These are phyloP conservation scores for Pollachius pollachius DNA, from an alignment of 2,113 vertebrate species.

Conservation along the genomic window DNA sequence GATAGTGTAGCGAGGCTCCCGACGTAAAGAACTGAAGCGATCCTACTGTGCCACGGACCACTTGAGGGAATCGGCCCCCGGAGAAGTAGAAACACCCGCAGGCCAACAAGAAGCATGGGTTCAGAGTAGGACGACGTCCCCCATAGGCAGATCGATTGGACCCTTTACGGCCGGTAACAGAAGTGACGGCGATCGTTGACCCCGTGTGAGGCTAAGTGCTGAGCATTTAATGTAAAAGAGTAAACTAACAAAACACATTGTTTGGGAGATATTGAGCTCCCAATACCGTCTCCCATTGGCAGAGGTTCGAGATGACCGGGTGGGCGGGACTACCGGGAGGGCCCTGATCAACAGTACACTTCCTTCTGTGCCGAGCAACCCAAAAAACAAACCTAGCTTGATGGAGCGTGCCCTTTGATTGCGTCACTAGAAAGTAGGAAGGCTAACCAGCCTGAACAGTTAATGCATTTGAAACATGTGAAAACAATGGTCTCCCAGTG, in stretches of 20 bases:
- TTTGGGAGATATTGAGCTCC: conserved; percentile 37
- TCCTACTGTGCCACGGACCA: too few relatives aligned
- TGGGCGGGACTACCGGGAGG: neutral
- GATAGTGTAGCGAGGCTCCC: neutral
- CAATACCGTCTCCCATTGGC: conserved; percentile 26
- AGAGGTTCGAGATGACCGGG: conserved; percentile 20
- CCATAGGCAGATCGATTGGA: neutral
- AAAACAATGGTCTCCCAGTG: neutral
- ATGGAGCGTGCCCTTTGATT: too few relatives aligned
- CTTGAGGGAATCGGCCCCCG: too few relatives aligned
- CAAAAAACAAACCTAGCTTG: too few relatives aligned
- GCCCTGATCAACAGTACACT: too few relatives aligned
- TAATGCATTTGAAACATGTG: neutral
- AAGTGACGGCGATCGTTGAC: too few relatives aligned
- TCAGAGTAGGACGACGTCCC: conserved; percentile 10
- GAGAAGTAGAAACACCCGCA: neutral
- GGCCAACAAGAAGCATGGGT: neutral
- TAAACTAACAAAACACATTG: conserved; percentile 23
- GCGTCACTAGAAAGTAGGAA: neutral
- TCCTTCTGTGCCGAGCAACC: too few relatives aligned
- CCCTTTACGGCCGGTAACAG: neutral
- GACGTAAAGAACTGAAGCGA: neutral
- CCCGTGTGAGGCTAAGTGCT: too few relatives aligned
- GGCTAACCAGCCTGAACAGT: neutral
- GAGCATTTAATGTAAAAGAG: neutral